Conservation (phyloP, 2,888 invertebrate species). For the Dicycla oo region DNA sequence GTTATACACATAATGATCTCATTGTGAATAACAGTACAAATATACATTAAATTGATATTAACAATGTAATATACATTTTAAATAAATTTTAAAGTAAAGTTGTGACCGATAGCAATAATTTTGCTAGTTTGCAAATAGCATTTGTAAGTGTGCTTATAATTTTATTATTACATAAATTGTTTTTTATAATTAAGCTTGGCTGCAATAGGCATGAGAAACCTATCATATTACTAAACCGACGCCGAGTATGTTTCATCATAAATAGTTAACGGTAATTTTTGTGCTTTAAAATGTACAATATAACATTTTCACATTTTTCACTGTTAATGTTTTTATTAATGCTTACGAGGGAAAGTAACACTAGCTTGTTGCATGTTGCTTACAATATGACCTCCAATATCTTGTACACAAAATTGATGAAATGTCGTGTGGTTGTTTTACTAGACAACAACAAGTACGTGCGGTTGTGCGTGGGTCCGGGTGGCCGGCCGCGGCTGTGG, state of each 20-base stretch:
- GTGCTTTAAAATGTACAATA: constrained; percentile 51
- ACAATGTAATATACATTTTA: constrained; percentile 11
- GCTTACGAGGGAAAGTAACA: constrained; percentile 47
- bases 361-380: constrained; percentile 61
- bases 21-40: constrained; percentile 41
- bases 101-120: constrained; percentile 57
- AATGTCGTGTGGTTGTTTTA: constrained; percentile 64
- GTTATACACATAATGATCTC: constrained; percentile 62
- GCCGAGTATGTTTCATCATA: constrained; percentile 22
- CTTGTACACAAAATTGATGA: constrained; percentile 41
- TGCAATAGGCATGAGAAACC: constrained; percentile 15
- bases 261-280: constrained; percentile 26
- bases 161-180: constrained; percentile 17
- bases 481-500: constrained; percentile 87
- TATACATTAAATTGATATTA: constrained; percentile 30
- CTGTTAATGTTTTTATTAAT: constrained; percentile 47
- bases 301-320: constrained; percentile 50
- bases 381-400: not conserved
- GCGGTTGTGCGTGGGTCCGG: constrained; percentile 86
- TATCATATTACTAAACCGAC: constrained; percentile 8
- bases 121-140: constrained; percentile 39
- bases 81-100: constrained; percentile 16
- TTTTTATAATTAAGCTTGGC: constrained; percentile 24
- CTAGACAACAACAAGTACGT: constrained; percentile 81
- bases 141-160: constrained; percentile 32